Evolutionary conservation across 23 tunicate species (phyloP).

Genomic region (Ascidia mentula): DNA sequence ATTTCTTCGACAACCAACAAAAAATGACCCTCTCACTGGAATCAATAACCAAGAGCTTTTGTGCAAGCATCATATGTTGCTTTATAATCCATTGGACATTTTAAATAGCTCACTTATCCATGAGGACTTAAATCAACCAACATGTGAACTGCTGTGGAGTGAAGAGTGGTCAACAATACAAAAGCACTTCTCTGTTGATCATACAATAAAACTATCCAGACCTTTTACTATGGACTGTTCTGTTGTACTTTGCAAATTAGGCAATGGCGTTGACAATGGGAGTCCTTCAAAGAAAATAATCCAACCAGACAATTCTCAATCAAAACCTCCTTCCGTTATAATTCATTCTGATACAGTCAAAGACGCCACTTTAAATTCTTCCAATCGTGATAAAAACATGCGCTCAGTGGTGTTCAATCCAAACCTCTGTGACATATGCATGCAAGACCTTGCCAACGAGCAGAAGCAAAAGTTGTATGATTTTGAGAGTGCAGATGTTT

Average conservation of each 20-base stretch:
- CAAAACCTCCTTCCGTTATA: constrained; percentile 3
- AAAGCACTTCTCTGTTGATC: constrained; percentile 45
- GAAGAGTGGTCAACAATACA: constrained; percentile 60
- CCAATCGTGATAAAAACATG: not conserved
- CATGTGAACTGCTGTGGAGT: constrained; percentile 41
- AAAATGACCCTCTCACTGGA: constrained; percentile 28
- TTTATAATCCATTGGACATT: constrained; percentile 43
- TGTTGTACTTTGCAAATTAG: constrained; percentile 37
- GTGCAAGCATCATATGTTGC: constrained; percentile 54
- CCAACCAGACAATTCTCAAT: not conserved
- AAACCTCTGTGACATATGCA: constrained; percentile 57
- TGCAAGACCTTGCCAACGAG: constrained; percentile 27
- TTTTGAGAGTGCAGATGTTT: constrained; percentile 50
- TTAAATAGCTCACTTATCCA: not conserved
- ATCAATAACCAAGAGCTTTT: constrained; percentile 43
- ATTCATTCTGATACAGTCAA: not conserved
- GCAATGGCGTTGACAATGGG: not conserved
- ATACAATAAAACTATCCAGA: constrained; percentile 25
- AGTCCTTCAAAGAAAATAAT: no score
- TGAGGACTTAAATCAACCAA: constrained; percentile 4
- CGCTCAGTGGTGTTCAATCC: constrained; percentile 25
- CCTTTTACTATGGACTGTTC: constrained; percentile 2
- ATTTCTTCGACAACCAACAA: constrained; percentile 51
- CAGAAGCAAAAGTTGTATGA: constrained; percentile 21
- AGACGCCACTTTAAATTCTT: not conserved